These are phyloP conservation scores for Megalops atlanticus DNA, from an alignment of 2,113 vertebrate genomes.

Conservation along the genomic window DNA sequence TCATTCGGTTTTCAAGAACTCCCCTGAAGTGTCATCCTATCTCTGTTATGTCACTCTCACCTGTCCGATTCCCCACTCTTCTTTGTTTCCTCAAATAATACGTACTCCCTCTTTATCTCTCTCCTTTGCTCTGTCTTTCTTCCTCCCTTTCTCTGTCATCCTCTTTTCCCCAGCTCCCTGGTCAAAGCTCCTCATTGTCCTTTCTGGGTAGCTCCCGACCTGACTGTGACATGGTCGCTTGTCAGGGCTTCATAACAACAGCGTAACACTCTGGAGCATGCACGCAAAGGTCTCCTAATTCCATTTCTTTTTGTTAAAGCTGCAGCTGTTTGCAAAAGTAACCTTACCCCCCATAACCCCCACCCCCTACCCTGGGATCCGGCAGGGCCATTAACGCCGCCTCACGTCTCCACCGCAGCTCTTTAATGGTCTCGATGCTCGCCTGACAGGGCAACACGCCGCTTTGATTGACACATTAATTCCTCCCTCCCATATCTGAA, in stretches of 20 bases:
- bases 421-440: slow-evolving; percentile 56
- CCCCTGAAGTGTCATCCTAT: slow-evolving; percentile 60
- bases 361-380: slow-evolving; percentile 26
- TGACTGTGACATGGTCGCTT: neutral
- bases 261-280: slow-evolving; percentile 28
- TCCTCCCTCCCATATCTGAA: slow-evolving; percentile 59
- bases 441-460: slow-evolving; percentile 44
- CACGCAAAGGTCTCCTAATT: slow-evolving; percentile 57
- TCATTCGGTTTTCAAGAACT: slow-evolving; percentile 50
- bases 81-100: neutral
- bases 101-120: neutral
- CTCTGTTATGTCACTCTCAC: slow-evolving; percentile 47
- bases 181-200: slow-evolving; percentile 51
- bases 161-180: slow-evolving; percentile 33
- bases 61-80: neutral
- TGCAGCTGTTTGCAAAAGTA: slow-evolving; percentile 57
- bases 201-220: slow-evolving; percentile 14
- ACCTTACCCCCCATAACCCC: slow-evolving; percentile 32
- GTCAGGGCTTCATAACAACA: neutral
- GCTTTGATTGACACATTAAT: slow-evolving; percentile 67
- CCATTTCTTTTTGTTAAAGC: slow-evolving; percentile 58
- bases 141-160: neutral
- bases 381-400: slow-evolving; percentile 53
- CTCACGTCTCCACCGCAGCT: slow-evolving; percentile 55
- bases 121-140: neutral